Base-by-base conservation (phyloP, 2,888 invertebrate species). In the Chesias legatella region DNA sequence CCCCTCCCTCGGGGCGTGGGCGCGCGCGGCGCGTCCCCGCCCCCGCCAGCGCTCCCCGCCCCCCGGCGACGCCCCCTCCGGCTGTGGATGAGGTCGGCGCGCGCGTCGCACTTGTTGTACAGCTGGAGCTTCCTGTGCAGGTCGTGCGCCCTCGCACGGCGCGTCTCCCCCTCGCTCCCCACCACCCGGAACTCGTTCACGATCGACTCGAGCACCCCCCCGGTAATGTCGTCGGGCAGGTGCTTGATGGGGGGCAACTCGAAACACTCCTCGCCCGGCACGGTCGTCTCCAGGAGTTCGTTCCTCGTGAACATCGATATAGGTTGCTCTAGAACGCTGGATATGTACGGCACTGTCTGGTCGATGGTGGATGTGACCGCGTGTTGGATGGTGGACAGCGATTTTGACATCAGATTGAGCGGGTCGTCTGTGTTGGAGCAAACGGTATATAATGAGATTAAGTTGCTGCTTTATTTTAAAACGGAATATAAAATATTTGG, bases 81-180 rank as follows among this genome's bases (percentile, higher is more conserved):
- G 26, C 90, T 90, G 34, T 92, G 92, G 28, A 92, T 92, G 67
- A 92, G 90, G 48, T 92, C 92, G 38, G 92, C 92, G 52, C n/a
- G n/a, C n/a, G n/a, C n/a, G n/a, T n/a, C n/a, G n/a, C n/a, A 94
- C 72, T 92, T 92, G 49, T 92, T 90, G 46, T 93, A 92, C 51
- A 93, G 68, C 60, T 92, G 91, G 43, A 93, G 74, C 45, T 92
- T 92, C 52, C 80, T 69, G 52, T 83, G 75, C 56, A 74, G 48
- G 67, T 84, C 79, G 37, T 69, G 74, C 0, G 67, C 72, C 40
- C 62, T 80, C 6, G 64, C 66, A 1, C 71, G 56, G 3, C 84
- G 55, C 0, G 75, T 63, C 39, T 82, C 78, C 6, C 79, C 80
- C 0, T 83, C 82, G 10, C 63, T 65, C 0, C 79, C 69, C 0